A percentile compares a stretch with the other conserved stretches of the same genome.
phyloP scores from a whole-genome alignment of 2,888 invertebrate genomes.

The Formica aserva region DNA sequence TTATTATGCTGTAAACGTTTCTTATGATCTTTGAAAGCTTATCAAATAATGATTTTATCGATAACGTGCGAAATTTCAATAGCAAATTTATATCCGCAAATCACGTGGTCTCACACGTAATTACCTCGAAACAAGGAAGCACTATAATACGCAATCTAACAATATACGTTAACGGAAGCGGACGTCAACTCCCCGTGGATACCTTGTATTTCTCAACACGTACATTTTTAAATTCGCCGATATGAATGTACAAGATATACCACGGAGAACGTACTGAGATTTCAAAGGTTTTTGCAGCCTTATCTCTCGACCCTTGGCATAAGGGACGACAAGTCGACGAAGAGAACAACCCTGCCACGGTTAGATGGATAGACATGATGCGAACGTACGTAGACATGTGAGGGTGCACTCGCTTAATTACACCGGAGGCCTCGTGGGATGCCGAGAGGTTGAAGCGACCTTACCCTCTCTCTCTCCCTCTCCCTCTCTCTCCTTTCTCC shows the following conservation, averaged over 20 bases:
- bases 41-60: not conserved
- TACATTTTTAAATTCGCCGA: constrained; percentile 63
- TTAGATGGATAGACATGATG: constrained; percentile 84
- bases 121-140: constrained; percentile 32
- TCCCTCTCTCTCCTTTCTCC: constrained; percentile 56
- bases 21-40: not conserved
- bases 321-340: constrained; percentile 65
- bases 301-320: constrained; percentile 75
- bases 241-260: constrained; percentile 63
- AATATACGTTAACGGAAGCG: constrained; percentile 54
- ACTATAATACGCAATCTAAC: constrained; percentile 22
- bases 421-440: constrained; percentile 84
- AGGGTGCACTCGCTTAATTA: constrained; percentile 86
- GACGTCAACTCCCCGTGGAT: constrained; percentile 60
- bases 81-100: not conserved
- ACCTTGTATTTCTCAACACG: constrained; percentile 49
- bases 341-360: constrained; percentile 78
- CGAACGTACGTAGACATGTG: constrained; percentile 85
- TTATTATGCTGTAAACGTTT: not conserved
- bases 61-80: not conserved
- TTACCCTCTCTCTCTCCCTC: constrained; percentile 75
- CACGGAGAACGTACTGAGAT: constrained; percentile 66
- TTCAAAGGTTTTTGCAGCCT: constrained; percentile 80
- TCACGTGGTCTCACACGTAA: constrained; percentile 20
- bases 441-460: constrained; percentile 83